Conservation (phyloP, 2,888 invertebrate genomes). For the Seira ritae region DNA sequence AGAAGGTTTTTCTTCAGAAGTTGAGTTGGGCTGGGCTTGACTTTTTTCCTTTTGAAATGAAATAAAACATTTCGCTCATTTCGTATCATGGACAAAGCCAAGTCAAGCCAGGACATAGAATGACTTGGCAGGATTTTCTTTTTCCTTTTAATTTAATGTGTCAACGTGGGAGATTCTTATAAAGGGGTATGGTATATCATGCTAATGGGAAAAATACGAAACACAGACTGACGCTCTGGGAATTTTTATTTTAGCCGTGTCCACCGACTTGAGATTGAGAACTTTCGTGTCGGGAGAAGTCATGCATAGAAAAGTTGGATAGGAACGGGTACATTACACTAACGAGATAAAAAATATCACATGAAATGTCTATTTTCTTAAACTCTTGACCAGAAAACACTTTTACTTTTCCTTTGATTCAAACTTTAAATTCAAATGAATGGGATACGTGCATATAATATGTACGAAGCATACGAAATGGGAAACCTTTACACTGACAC, state of each 20-base stretch:
- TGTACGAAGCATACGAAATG: not conserved
- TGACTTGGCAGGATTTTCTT: not conserved
- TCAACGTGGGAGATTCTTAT: not conserved
- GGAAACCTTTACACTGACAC: not conserved
- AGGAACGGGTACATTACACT: no score
- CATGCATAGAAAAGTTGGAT: not conserved
- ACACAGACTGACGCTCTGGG: not conserved
- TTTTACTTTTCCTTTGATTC: not conserved
- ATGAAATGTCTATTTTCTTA: not conserved
- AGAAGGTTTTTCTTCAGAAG: no score
- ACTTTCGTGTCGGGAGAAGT: not conserved
- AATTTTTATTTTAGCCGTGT: not conserved
- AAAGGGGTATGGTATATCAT: not conserved
- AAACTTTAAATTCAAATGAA: not conserved
- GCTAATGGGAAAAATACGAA: not conserved
- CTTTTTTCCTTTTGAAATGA: no score
- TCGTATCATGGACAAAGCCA: not conserved
- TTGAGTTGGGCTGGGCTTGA: not conserved
- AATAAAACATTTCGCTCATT: not conserved
- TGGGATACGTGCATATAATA: not conserved
- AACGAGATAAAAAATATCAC: not conserved
- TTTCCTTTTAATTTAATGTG: not conserved
- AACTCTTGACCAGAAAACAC: not conserved
- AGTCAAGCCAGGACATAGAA: no score
- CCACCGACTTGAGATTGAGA: not conserved